These are phyloP conservation scores for Lacerta bilineata DNA, from an alignment of 2,797 vertebrate species.

Conservation along the genomic window DNA sequence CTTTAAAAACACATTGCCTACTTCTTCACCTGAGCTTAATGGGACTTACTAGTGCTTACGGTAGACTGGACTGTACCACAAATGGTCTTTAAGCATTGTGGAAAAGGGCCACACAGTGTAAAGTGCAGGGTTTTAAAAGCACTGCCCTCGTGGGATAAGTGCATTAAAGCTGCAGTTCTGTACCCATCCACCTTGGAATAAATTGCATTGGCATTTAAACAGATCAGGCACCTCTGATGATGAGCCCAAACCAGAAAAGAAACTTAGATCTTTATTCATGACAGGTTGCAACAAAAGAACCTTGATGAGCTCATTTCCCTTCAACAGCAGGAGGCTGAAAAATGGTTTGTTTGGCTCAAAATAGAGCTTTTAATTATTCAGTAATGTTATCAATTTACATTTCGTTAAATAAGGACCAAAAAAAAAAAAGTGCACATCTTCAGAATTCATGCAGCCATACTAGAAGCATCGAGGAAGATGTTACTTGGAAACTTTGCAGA, in stretches of 20 bases:
- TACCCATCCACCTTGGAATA: not conserved
- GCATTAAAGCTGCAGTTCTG: not conserved
- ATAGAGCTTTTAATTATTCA: slow-evolving; percentile 54
- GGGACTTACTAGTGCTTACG: not conserved
- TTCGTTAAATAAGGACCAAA: slow-evolving; percentile 15
- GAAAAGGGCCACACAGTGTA: not conserved
- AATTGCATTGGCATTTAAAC: not conserved
- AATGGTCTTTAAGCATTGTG: not conserved
- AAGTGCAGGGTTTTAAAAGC: not conserved
- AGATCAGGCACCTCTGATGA: not conserved
- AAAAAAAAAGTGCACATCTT: not conserved
- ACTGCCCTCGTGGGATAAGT: not conserved
- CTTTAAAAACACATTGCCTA: not conserved
- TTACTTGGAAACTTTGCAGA: slow-evolving; percentile 22
- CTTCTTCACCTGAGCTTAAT: not conserved
- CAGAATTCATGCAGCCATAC: slow-evolving; percentile 36
- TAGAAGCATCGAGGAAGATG: slow-evolving; percentile 33
- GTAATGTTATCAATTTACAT: slow-evolving; percentile 44
- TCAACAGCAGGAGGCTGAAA: slow-evolving; percentile 37
- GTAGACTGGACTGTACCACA: not conserved
- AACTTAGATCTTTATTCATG: slow-evolving; percentile 8
- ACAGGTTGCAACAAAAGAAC: slow-evolving; percentile 13
- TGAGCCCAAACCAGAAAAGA: slow-evolving; percentile 4
- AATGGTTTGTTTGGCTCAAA: slow-evolving; percentile 31
- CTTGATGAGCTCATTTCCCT: slow-evolving; percentile 17